Conservation (phyloP, 2,888 invertebrate genomes). For the Tenthredo scrophulariae region DNA sequence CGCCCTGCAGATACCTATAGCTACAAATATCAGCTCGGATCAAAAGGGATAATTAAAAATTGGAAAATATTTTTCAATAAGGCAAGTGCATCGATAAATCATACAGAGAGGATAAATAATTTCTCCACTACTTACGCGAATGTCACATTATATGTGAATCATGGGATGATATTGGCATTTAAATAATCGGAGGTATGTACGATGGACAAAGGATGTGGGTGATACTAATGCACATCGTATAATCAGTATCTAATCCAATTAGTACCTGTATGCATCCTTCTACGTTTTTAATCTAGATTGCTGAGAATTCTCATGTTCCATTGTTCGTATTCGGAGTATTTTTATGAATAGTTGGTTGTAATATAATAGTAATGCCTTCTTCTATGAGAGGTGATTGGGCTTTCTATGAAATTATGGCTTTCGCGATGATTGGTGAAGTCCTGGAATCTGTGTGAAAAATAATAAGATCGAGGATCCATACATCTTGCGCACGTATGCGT, state of each 20-base stretch:
- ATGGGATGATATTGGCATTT: background rate
- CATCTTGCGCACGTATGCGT: background rate
- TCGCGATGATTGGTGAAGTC: background rate
- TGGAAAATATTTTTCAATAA: background rate
- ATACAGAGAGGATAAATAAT: background rate
- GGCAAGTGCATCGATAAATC: background rate
- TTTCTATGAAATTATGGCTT: background rate
- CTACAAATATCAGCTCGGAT: background rate
- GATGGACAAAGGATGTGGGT: background rate
- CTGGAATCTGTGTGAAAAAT: background rate
- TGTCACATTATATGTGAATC: background rate
- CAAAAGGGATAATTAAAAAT: background rate
- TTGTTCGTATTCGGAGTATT: constrained; percentile 23
- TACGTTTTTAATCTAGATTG: constrained; percentile 11
- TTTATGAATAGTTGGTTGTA: background rate
- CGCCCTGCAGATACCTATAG: background rate
- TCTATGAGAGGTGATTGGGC: background rate
- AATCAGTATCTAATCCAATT: constrained; percentile 36
- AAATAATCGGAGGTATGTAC: background rate
- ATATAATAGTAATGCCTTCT: background rate
- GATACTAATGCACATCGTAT: constrained; percentile 4
- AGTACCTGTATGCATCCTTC: background rate
- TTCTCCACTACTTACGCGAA: background rate
- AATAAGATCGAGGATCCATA: background rate
- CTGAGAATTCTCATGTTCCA: background rate